Conservation (phyloP, 2,888 invertebrate genomes). For the Pollenia griseotomentosa region DNA sequence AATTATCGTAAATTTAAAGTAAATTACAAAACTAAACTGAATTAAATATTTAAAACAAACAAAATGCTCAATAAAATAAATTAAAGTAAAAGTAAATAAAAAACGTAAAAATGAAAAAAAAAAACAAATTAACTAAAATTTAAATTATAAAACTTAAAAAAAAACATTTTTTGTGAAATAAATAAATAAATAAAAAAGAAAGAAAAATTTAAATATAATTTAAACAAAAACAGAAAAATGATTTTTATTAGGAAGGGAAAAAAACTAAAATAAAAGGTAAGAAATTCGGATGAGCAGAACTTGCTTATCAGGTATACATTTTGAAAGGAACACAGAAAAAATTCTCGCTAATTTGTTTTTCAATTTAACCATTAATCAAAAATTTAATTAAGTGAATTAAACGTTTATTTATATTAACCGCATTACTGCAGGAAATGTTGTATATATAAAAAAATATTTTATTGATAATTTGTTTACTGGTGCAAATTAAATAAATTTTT, state of each 20-base stretch:
- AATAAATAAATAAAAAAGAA: constrained; percentile 13
- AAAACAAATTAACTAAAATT: constrained; percentile 47
- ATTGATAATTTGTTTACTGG: too few species aligned
- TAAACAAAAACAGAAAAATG: constrained; percentile 16
- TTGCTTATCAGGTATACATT: too few species aligned
- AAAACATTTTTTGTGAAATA: constrained; percentile 58
- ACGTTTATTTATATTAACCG: too few species aligned
- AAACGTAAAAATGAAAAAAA: constrained; percentile 15
- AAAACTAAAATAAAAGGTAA: not conserved
- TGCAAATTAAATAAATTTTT: too few species aligned
- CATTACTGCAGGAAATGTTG: too few species aligned
- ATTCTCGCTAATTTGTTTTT: not conserved
- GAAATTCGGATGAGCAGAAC: too few species aligned
- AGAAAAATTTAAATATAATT: constrained; percentile 50
- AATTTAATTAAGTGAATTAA: too few species aligned
- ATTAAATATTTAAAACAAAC: constrained; percentile 24
- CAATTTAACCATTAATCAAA: too few species aligned
- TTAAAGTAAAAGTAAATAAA: constrained; percentile 42
- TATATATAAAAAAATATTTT: too few species aligned
- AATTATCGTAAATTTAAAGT: constrained; percentile 29
- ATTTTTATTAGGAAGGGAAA: not conserved
- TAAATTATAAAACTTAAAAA: constrained; percentile 43
- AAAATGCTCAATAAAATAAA: constrained; percentile 67
- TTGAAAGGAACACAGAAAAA: not conserved
- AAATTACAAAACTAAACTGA: constrained; percentile 39